phyloP scores from a whole-genome alignment of 2,888 invertebrate species.

The Notodonta dromedarius region DNA sequence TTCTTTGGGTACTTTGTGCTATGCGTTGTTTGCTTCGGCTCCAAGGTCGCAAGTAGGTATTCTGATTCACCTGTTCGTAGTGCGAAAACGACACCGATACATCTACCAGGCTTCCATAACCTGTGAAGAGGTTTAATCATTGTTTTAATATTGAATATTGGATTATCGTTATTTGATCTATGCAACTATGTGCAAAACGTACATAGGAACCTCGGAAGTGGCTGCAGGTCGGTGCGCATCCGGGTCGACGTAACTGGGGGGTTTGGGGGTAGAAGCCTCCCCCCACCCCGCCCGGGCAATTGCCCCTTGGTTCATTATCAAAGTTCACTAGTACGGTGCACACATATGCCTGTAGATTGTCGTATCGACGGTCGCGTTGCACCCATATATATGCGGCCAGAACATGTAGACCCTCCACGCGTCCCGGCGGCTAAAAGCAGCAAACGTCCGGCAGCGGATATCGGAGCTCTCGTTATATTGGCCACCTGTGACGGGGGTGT shows the following conservation, averaged over 20 bases:
- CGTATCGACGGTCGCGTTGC: conserved; percentile 44
- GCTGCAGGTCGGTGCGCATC: conserved; percentile 70
- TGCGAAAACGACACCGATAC: background rate
- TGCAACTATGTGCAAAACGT: conserved; percentile 23
- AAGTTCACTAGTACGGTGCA: conserved; percentile 81
- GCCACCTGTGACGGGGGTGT: conserved; percentile 50
- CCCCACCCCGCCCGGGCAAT: conserved; percentile 59
- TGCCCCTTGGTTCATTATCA: conserved; percentile 80
- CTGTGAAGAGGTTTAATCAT: conserved; percentile 7
- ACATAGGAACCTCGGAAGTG: conserved; percentile 50
- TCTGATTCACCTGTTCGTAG: no score
- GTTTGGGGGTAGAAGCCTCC: conserved; percentile 43
- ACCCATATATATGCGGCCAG: conserved; percentile 42
- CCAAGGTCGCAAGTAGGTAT: no score
- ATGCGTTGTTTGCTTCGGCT: no score
- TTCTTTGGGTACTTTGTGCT: no score
- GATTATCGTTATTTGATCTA: conserved; percentile 16
- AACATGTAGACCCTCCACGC: conserved; percentile 47
- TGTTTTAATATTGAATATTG: conserved; percentile 17
- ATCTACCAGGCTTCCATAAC: conserved; percentile 19
- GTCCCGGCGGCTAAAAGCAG: conserved; percentile 26
- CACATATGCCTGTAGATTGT: conserved; percentile 47
- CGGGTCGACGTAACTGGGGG: conserved; percentile 56
- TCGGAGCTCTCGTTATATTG: conserved; percentile 55
- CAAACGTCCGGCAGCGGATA: conserved; percentile 26